These are phyloP conservation scores for Drosophila robusta DNA, from an alignment of 2,888 invertebrate species.

Conservation along the genomic window DNA sequence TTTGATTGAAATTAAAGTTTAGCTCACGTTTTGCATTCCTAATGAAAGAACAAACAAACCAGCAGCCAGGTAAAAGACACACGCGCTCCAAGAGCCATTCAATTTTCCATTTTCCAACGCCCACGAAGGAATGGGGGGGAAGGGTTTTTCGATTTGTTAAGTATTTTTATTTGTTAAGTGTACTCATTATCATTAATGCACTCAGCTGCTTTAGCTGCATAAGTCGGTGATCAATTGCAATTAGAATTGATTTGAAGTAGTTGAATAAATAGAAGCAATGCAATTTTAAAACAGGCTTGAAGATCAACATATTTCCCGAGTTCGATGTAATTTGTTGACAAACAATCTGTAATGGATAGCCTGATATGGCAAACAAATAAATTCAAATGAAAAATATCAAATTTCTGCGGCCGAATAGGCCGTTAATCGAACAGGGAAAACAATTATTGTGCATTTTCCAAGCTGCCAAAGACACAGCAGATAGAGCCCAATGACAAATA, in stretches of 20 bases:
- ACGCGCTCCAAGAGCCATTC: constrained; percentile 16
- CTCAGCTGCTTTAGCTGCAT: neutral
- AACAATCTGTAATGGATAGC: constrained; percentile 55
- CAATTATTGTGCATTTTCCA: constrained; percentile 59
- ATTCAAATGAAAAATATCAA: constrained; percentile 59
- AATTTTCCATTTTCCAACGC: constrained; percentile 39
- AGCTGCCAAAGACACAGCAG: constrained; percentile 8
- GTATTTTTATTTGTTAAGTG: constrained; percentile 68
- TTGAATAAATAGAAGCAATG: too few relatives aligned
- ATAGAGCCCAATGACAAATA: constrained; percentile 4
- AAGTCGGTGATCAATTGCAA: too few relatives aligned
- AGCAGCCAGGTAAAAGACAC: constrained; percentile 6
- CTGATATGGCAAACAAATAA: constrained; percentile 50
- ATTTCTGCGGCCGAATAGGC: constrained; percentile 41
- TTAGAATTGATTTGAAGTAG: too few relatives aligned
- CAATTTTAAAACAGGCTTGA: neutral
- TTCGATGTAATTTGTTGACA: neutral
- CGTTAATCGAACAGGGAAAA: constrained; percentile 31
- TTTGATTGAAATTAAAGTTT: constrained; percentile 77
- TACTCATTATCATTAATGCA: constrained; percentile 62
- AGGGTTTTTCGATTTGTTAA: constrained; percentile 33
- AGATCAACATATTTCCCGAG: too few relatives aligned
- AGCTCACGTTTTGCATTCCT: constrained; percentile 65
- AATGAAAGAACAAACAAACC: constrained; percentile 44
- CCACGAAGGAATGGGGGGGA: neutral